These are phyloP conservation scores for Lucilia sericata DNA, from an alignment of 1,140 invertebrate genomes.

Conservation along the genomic window DNA sequence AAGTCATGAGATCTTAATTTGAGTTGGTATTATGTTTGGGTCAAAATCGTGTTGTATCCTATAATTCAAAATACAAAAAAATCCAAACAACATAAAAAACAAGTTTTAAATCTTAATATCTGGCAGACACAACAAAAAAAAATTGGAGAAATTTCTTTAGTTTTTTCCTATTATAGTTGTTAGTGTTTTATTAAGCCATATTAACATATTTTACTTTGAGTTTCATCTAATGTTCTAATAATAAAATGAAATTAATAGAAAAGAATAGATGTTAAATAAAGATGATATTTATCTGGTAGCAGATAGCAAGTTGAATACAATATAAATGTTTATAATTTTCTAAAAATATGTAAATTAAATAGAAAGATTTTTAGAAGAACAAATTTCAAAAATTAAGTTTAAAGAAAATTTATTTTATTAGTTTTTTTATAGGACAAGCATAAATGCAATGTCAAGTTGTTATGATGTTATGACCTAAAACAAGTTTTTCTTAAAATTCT, in stretches of 20 bases:
- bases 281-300: neutral
- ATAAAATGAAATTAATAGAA: neutral
- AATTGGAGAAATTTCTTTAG: neutral
- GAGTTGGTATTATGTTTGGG: neutral
- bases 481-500: neutral
- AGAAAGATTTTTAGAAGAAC: neutral
- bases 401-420: too few relatives aligned
- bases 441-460: neutral
- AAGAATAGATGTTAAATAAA: neutral
- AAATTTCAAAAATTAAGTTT: neutral
- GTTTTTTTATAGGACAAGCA: too few relatives aligned
- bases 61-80: neutral
- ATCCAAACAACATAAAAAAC: neutral
- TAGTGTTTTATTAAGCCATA: neutral
- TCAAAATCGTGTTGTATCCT: conserved; percentile 26
- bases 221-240: neutral
- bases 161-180: neutral
- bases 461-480: neutral
- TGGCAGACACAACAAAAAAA: neutral
- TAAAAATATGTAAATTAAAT: neutral
- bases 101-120: neutral
- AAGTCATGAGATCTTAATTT: neutral
- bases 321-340: neutral
- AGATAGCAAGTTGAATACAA: neutral
- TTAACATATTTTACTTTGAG: conserved; percentile 5